Conservation (phyloP, 2,888 invertebrate species). For the Yponomeuta sedellus region DNA sequence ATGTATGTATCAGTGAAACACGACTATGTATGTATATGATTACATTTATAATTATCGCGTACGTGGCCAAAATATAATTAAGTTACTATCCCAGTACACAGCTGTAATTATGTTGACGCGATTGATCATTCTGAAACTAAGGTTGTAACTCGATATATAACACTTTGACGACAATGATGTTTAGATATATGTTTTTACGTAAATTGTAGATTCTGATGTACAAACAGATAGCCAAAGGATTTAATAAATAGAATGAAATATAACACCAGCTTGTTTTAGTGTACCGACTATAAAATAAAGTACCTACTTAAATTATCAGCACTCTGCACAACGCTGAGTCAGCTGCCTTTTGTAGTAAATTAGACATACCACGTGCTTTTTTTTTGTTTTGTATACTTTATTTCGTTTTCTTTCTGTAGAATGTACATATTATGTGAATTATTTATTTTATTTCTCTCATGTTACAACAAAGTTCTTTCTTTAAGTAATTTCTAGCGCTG, state of each 20-base stretch:
- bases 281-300: background rate
- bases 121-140: conserved; percentile 58
- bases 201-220: conserved; percentile 68
- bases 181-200: conserved; percentile 72
- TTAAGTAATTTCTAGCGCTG: too few relatives aligned
- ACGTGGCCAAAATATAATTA: background rate
- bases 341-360: too few relatives aligned
- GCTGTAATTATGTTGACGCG: background rate
- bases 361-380: too few relatives aligned
- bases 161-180: conserved; percentile 57
- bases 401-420: too few relatives aligned
- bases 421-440: too few relatives aligned
- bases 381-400: too few relatives aligned
- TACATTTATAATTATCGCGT: background rate
- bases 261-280: conserved; percentile 27
- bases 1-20: too few relatives aligned
- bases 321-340: too few relatives aligned
- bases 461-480: too few relatives aligned
- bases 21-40: background rate
- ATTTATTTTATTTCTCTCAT: too few relatives aligned
- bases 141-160: conserved; percentile 73
- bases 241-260: conserved; percentile 58
- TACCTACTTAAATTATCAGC: too few relatives aligned
- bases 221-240: conserved; percentile 63
- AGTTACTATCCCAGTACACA: background rate